Conservation (phyloP, 2,888 invertebrate genomes). For the Drosophila gaucha region DNA sequence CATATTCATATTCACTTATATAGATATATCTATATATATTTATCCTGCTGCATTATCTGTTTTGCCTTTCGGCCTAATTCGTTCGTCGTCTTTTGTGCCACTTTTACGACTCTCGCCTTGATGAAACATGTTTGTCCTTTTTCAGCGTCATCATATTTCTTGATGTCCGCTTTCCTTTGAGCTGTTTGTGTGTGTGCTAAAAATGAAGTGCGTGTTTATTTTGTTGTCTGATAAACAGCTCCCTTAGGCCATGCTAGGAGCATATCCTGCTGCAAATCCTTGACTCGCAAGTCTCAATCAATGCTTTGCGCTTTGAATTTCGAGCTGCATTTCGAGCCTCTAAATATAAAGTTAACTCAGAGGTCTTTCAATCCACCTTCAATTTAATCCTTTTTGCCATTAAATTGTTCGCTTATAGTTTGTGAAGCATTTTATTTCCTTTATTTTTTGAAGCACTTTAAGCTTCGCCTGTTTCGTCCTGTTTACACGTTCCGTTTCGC, state of each 20-base stretch:
- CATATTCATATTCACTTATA: constrained; percentile 13
- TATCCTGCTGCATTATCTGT: constrained; percentile 13
- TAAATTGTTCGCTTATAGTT: constrained; percentile 8
- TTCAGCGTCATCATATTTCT: constrained; percentile 50
- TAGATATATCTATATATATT: constrained; percentile 29
- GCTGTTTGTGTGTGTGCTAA: constrained; percentile 24
- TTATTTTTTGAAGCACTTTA: neutral
- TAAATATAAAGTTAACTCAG: too few relatives aligned
- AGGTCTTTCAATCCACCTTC: too few relatives aligned
- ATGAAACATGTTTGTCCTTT: constrained; percentile 36
- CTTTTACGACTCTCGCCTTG: constrained; percentile 69
- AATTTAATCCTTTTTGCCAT: neutral
- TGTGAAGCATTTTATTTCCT: constrained; percentile 15
- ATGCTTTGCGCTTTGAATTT: too few relatives aligned
- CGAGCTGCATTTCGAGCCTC: neutral
- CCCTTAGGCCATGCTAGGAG: constrained; percentile 37
- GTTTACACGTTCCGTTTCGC: constrained; percentile 10
- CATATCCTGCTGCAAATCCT: neutral
- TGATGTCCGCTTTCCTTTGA: constrained; percentile 37
- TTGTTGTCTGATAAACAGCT: constrained; percentile 79
- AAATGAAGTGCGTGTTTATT: constrained; percentile 76
- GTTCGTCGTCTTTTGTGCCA: constrained; percentile 60
- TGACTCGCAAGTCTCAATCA: neutral
- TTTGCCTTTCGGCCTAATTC: constrained; percentile 57
- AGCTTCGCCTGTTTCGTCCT: constrained; percentile 9